Evolutionary conservation across 1,140 invertebrate genomes (phyloP), one percentile per base, ranked within the genome.

Genomic region (Pogonognathellus flavescens): DNA sequence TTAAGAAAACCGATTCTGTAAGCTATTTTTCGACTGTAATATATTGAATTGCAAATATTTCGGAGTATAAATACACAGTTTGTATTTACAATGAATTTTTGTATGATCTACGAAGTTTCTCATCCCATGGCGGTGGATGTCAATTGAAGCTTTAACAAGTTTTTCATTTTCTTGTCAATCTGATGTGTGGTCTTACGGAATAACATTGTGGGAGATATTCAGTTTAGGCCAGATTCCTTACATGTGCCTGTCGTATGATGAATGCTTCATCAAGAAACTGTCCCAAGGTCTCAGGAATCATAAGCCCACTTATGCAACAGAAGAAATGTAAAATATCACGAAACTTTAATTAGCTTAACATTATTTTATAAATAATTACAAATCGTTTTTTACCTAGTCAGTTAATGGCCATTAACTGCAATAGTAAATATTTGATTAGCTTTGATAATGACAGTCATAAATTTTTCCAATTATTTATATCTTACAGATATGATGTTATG

Each of bases 121-220:
- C 18, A 22, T 85, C 4, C 84, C 84, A n/a, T 85, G 84, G 84
- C 31, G 84, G 2, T 85, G 80, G 80, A 85, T 85, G 84, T 80
- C 84, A 8, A 49, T 82, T 31, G 84, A 85, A 55, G 50, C 76
- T 55, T 59, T 85, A 0, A 90, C 90, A 31, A 90, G 91, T 83
- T 89, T 90, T 84, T 80, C 91, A n/a, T 92, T 91, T 84, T 91
- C 91, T 8, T 89, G 88, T 91, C 49, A 89, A 91, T 59, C 80
- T 91, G 31, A 92, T 22, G 80, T 82, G 0, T 82, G 80, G 80
- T 14, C 53, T 6, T 82, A 82, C 13, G 80, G 80, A 82, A 41
- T 82, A 6, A 82, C 80, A 16, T 0, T 82, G 13, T 82, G 53
- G 50, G 80, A 82, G 16, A 82, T 82, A 55, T 57, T 82, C 20